phyloP scores from a whole-genome alignment of 2,888 invertebrate species.

The Sarcophaga rosellei region DNA sequence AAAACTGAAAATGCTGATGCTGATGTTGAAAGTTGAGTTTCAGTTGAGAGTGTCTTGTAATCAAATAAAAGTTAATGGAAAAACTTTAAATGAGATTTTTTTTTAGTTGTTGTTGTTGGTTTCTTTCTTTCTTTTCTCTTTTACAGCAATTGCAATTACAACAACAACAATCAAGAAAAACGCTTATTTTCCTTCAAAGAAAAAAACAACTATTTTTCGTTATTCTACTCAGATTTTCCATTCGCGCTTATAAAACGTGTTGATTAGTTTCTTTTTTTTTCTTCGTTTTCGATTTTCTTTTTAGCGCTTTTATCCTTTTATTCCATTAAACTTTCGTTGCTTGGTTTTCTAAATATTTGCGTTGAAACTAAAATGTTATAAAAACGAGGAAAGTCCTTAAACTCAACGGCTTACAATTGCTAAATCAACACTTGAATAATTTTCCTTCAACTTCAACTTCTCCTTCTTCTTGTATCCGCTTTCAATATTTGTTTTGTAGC shows the following conservation, averaged over 20 bases:
- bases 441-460: background rate
- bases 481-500: background rate
- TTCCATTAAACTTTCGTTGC: background rate
- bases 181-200: slow-evolving; percentile 5
- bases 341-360: background rate
- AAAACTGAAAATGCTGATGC: background rate
- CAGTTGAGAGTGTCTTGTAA: slow-evolving; percentile 45
- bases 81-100: slow-evolving; percentile 69
- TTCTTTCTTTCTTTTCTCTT: background rate
- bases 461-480: background rate
- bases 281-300: background rate
- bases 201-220: background rate
- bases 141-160: background rate
- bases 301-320: background rate
- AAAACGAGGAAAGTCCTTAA: slow-evolving; percentile 28
- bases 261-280: slow-evolving; percentile 40
- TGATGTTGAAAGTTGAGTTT: background rate
- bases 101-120: background rate
- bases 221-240: background rate
- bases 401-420: slow-evolving; percentile 57
- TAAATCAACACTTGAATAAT: slow-evolving; percentile 57
- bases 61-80: slow-evolving; percentile 66
- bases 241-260: slow-evolving; percentile 49
- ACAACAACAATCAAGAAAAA: slow-evolving; percentile 13
- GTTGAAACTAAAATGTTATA: background rate